phyloP scores from a whole-genome alignment of 2,888 invertebrate species.

The Cheilosia scutellata region DNA sequence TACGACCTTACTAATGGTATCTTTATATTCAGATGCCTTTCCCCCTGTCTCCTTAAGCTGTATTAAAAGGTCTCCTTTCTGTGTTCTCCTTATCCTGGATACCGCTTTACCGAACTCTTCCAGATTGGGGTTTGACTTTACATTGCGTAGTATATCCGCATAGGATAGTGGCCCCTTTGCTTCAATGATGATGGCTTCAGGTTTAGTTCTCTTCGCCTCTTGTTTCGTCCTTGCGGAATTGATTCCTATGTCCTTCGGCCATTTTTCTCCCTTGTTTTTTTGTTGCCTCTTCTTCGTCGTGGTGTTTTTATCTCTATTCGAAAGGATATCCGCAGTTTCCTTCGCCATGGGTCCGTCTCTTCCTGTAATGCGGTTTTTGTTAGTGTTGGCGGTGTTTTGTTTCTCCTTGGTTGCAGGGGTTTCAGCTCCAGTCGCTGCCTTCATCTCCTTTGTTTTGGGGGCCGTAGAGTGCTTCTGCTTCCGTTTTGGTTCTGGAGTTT shows the following conservation, averaged over 20 bases:
- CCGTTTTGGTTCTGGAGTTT: neutral
- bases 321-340: too few species aligned
- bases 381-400: neutral
- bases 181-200: too few species aligned
- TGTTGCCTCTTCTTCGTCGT: too few species aligned
- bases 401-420: neutral
- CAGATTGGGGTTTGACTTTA: too few species aligned
- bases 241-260: neutral
- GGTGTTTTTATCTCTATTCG: too few species aligned
- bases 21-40: neutral
- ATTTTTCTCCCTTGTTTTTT: neutral
- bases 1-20: neutral
- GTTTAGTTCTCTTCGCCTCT: too few species aligned
- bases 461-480: neutral
- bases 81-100: slow-evolving; percentile 6
- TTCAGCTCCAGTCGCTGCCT: neutral
- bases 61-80: slow-evolving; percentile 5
- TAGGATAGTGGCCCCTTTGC: too few species aligned
- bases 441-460: neutral
- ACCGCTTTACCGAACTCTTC: slow-evolving; percentile 13
- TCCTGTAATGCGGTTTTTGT: too few species aligned
- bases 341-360: too few species aligned
- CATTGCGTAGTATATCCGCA: too few species aligned
- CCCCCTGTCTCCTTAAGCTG: neutral
- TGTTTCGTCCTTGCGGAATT: too few species aligned